phyloP scores from a whole-genome alignment of 2,113 vertebrate genomes.

The Microcebus ravelobensis region DNA sequence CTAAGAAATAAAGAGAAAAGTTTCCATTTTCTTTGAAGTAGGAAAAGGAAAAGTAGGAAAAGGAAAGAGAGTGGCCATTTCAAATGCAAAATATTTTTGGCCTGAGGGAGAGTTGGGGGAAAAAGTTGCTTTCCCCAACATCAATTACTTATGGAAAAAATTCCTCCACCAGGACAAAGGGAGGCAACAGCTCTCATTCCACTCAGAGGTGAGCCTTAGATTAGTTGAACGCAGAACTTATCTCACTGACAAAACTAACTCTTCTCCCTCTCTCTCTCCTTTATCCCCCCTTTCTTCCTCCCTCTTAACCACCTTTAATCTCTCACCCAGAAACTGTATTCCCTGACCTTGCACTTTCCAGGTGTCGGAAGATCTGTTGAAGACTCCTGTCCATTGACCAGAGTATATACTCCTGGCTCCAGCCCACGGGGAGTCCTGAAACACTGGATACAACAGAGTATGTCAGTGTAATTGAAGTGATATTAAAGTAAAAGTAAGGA shows the following conservation, averaged over 20 bases:
- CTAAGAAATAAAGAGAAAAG: slow-evolving; percentile 69
- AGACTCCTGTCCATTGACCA: slow-evolving; percentile 59
- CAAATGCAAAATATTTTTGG: slow-evolving; percentile 44
- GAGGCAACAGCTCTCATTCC: background rate
- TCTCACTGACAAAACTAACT: background rate
- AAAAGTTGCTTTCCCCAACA: background rate
- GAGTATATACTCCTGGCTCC: slow-evolving; percentile 54
- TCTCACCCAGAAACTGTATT: background rate
- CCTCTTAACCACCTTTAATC: background rate
- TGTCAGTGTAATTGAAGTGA: slow-evolving; percentile 29
- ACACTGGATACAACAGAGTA: slow-evolving; percentile 48
- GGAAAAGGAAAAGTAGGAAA: background rate
- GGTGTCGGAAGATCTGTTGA: slow-evolving; percentile 59
- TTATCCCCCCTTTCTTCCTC: background rate
- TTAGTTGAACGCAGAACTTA: slow-evolving; percentile 6
- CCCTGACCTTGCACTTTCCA: slow-evolving; percentile 71
- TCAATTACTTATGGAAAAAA: slow-evolving; percentile 25
- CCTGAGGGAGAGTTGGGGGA: background rate
- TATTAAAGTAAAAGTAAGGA: slow-evolving; percentile 16
- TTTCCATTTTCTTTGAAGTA: slow-evolving; percentile 38
- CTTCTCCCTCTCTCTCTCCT: background rate
- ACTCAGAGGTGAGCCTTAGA: slow-evolving; percentile 23
- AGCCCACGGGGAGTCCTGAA: slow-evolving; percentile 56
- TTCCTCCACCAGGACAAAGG: background rate
- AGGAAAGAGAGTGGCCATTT: slow-evolving; percentile 6